These are phyloP conservation scores for Tichodroma muraria DNA, from an alignment of 2,113 vertebrate genomes.

Conservation along the genomic window DNA sequence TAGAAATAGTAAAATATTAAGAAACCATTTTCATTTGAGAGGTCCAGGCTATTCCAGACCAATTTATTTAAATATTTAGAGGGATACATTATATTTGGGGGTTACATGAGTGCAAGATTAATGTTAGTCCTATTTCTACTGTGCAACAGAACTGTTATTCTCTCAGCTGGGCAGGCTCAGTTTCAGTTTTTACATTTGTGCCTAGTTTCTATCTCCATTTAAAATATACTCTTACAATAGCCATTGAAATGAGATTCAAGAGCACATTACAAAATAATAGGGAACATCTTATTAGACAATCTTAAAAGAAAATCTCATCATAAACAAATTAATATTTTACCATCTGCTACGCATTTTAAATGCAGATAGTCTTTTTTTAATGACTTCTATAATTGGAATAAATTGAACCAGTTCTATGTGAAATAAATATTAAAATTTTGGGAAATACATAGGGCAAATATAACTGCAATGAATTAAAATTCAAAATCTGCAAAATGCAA, in stretches of 20 bases:
- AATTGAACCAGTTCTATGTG: not conserved
- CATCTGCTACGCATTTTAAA: not conserved
- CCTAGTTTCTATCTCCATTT: not conserved
- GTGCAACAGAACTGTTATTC: not conserved
- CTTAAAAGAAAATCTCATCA: not conserved
- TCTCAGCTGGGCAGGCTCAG: not conserved
- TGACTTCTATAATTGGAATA: not conserved
- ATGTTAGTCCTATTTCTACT: not conserved
- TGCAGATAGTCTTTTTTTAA: not conserved
- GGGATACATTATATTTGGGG: not conserved
- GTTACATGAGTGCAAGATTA: not conserved
- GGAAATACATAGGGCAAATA: not conserved
- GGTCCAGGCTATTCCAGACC: not conserved
- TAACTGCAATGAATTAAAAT: not conserved
- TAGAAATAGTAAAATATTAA: not conserved
- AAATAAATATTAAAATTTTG: not conserved
- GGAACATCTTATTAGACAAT: not conserved
- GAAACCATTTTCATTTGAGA: not conserved
- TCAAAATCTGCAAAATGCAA: not conserved
- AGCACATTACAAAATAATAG: not conserved
- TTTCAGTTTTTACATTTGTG: not conserved
- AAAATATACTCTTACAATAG: not conserved
- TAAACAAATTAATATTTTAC: not conserved
- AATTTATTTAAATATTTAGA: not conserved
- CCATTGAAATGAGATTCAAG: not conserved